Percentiles rank a stretch among this genome's conserved stretches.
Conservation (phyloP, 2,888 invertebrate genomes). For the Lepidochrysops patricia region DNA sequence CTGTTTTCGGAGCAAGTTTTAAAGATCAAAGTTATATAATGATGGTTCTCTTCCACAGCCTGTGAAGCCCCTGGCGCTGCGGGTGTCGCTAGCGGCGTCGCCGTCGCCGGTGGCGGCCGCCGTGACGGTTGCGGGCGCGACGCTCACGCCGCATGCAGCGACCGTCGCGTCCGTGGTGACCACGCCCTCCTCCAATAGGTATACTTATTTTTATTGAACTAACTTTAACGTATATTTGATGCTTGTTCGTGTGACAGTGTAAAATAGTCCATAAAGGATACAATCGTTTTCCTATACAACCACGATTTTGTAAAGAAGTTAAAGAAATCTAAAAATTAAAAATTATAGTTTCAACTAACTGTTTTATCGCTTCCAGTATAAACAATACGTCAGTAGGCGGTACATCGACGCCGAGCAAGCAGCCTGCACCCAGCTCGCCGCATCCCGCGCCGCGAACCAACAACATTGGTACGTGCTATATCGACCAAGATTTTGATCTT, state of each 20-base stretch:
- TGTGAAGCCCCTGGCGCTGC: constrained; percentile 89
- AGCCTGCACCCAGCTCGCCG: constrained; percentile 43
- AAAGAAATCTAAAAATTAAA: too few species aligned
- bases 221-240: constrained; percentile 13
- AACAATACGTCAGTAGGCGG: constrained; percentile 49
- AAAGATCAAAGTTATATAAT: too few species aligned
- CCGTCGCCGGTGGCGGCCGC: constrained; percentile 1
- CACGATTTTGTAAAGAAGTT: too few species aligned
- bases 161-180: background rate
- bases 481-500: too few species aligned
- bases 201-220: background rate
- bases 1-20: too few species aligned
- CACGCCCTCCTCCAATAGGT: background rate
- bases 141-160: background rate
- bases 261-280: too few species aligned
- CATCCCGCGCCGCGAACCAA: constrained; percentile 26
- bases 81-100: constrained; percentile 49
- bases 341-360: constrained; percentile 7
- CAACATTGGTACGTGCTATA: constrained; percentile 21
- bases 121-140: background rate
- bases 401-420: constrained; percentile 57
- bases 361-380: constrained; percentile 40
- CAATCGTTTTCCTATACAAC: too few species aligned
- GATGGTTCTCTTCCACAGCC: constrained; percentile 64
- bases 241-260: too few species aligned